A percentile compares a stretch with the other conserved stretches of the same genome.
Evolutionary conservation across 92 coral and sea anemone genomes (phyloP).

Genomic region (Blastomussa wellsi): DNA sequence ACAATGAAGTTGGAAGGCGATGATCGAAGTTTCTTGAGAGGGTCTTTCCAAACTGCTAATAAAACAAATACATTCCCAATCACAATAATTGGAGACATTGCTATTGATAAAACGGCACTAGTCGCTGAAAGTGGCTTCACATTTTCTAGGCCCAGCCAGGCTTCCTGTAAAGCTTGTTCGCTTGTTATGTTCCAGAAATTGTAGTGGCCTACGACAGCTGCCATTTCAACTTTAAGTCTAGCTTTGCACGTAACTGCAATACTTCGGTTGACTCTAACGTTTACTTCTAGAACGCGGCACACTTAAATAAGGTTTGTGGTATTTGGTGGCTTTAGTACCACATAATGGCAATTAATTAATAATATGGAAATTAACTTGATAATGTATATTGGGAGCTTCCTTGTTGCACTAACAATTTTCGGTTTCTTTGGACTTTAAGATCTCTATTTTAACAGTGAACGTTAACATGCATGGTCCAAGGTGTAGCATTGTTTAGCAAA

Average conservation of each 20-base stretch:
- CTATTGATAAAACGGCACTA: conserved; percentile 4
- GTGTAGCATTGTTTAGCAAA: background rate
- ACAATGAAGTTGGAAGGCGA: conserved; percentile 31
- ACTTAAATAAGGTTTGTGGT: background rate
- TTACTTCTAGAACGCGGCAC: too few species aligned
- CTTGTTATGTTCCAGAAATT: conserved; percentile 31
- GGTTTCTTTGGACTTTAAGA: background rate
- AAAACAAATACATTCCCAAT: conserved; percentile 24
- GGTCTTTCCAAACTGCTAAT: conserved; percentile 33
- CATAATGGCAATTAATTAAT: background rate
- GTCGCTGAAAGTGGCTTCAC: conserved; percentile 6
- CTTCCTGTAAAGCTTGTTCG: conserved; percentile 30
- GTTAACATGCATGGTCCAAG: background rate
- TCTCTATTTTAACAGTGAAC: background rate
- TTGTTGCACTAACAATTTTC: background rate
- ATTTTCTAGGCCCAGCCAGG: conserved; percentile 15
- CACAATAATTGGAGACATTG: conserved; percentile 11
- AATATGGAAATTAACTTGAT: too few species aligned
- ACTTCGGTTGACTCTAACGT: background rate
- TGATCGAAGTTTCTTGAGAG: conserved; percentile 36
- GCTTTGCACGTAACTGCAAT: background rate
- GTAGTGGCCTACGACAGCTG: conserved; percentile 29
- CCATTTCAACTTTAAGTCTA: background rate
- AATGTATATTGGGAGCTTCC: background rate
- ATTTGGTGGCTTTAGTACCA: background rate